phyloP scores from a whole-genome alignment of 2,888 invertebrate species.

The Scaptomyza parva region DNA sequence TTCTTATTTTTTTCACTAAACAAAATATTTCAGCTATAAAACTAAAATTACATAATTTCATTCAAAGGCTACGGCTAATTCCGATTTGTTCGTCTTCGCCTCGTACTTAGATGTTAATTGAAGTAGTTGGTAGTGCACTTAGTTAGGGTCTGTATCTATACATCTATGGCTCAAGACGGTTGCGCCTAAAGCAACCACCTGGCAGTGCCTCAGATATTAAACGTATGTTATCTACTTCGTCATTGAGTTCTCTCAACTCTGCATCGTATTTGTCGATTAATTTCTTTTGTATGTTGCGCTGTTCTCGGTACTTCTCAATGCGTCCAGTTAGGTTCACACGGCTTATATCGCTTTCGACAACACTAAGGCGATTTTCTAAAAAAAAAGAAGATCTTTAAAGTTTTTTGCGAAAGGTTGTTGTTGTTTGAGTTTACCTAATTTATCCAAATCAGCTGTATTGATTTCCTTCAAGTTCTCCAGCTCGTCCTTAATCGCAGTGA shows the following conservation, averaged over 20 bases:
- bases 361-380: constrained; percentile 88
- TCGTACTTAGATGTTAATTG: constrained; percentile 71
- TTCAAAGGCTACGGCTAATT: constrained; percentile 69
- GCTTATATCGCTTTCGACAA: constrained; percentile 89
- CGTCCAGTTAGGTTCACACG: constrained; percentile 91
- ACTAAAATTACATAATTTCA: constrained; percentile 80
- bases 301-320: constrained; percentile 90
- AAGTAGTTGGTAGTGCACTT: constrained; percentile 70
- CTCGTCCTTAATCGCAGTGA: constrained; percentile 91
- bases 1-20: constrained; percentile 56
- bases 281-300: constrained; percentile 89
- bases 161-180: constrained; percentile 88
- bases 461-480: constrained; percentile 91
- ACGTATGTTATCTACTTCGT: constrained; percentile 93
- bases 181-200: constrained; percentile 92
- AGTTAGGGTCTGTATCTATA: constrained; percentile 9
- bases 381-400: not conserved
- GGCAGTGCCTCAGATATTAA: constrained; percentile 93
- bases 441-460: constrained; percentile 88
- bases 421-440: constrained; percentile 85
- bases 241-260: constrained; percentile 89
- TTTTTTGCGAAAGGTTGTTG: not conserved
- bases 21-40: constrained; percentile 75
- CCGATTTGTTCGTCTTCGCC: constrained; percentile 57
- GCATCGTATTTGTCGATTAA: constrained; percentile 92